Percentiles rank a stretch among this genome's conserved stretches.
Evolutionary conservation across 2,888 invertebrate species (phyloP).

Genomic region (Campoplex capitator): DNA sequence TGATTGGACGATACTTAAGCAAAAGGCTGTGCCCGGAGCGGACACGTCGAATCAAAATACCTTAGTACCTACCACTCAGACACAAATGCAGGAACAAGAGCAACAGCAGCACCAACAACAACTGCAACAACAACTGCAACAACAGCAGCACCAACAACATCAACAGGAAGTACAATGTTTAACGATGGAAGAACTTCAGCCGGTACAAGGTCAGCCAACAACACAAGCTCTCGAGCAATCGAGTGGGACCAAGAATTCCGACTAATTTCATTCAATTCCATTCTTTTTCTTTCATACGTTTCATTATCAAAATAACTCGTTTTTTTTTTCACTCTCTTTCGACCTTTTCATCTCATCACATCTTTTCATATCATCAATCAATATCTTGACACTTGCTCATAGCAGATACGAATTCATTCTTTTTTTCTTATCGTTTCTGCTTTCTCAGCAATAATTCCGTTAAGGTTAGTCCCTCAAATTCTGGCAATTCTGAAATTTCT

Average conservation of each 20-base stretch:
- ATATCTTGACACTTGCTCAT: background rate
- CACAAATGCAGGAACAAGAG: conserved; percentile 42
- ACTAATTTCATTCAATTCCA: conserved; percentile 36
- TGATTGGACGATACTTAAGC: conserved; percentile 99
- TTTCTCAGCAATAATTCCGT: conserved; percentile 7
- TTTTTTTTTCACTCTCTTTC: background rate
- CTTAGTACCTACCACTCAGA: conserved; percentile 32
- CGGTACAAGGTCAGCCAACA: conserved; percentile 76
- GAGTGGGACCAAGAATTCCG: conserved; percentile 74
- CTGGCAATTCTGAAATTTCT: background rate
- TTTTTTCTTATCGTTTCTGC: background rate
- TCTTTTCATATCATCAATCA: conserved; percentile 11
- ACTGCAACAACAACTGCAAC: background rate
- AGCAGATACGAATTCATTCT: background rate
- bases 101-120: conserved; percentile 43
- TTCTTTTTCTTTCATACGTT: background rate
- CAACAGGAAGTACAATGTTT: conserved; percentile 59
- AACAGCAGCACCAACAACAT: conserved; percentile 4
- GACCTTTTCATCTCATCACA: background rate
- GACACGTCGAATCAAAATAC: conserved; percentile 49
- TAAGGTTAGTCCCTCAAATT: background rate
- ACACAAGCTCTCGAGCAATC: conserved; percentile 77
- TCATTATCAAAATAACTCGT: background rate
- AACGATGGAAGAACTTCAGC: conserved; percentile 73
- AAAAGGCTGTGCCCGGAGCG: conserved; percentile 86